phyloP scores from a whole-genome alignment of 1,140 invertebrate genomes.

The Cyclargus thomasi region DNA sequence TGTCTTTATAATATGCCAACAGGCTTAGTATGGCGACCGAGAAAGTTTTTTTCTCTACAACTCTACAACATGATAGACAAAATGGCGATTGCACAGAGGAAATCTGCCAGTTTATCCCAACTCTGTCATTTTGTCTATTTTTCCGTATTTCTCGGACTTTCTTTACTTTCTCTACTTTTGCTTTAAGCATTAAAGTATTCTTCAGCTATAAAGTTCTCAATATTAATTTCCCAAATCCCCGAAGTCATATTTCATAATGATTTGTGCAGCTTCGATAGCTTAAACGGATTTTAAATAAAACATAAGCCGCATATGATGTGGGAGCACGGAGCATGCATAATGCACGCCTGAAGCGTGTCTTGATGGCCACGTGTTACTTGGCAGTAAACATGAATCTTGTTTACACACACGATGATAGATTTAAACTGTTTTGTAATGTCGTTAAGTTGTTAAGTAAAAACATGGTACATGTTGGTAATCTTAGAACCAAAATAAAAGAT shows the following conservation, averaged over 20 bases:
- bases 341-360: conserved; percentile 7
- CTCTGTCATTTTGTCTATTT: too few species aligned
- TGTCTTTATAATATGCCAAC: too few species aligned
- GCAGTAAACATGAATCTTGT: neutral
- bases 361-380: neutral
- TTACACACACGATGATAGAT: neutral
- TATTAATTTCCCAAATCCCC: neutral
- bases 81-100: too few species aligned
- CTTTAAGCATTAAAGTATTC: neutral
- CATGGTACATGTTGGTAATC: too few species aligned
- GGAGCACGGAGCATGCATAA: conserved; percentile 20
- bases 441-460: neutral
- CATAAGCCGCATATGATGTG: conserved; percentile 23
- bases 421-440: neutral
- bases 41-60: too few species aligned
- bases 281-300: conserved; percentile 24
- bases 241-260: conserved; percentile 1
- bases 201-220: neutral
- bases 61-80: too few species aligned
- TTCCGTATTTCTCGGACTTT: too few species aligned
- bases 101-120: too few species aligned
- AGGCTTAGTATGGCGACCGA: too few species aligned
- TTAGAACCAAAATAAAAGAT: too few species aligned
- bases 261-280: conserved; percentile 17
- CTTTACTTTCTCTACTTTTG: too few species aligned